Base-by-base conservation (phyloP, 2,888 invertebrate species). In the Pandemis corylana region DNA sequence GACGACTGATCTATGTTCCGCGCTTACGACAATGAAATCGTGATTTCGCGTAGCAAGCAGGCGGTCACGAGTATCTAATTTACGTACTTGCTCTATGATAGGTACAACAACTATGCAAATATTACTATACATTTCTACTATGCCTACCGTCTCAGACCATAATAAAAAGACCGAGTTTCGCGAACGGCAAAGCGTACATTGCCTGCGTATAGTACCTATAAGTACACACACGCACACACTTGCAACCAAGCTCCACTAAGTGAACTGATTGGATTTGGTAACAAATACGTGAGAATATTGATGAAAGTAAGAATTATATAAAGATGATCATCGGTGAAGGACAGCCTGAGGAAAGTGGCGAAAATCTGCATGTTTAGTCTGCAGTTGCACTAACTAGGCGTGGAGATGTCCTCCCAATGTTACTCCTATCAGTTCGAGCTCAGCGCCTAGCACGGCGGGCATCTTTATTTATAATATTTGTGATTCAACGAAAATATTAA, bases 1-100 rank as follows among this genome's bases (percentile, higher is more conserved):
- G 28, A 20, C 28, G 28, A 5, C 59, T 28, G 59, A 59, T 59
- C 5, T 59, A 28, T 12, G 15, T 56, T 53, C 53, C 15, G 28
- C 59, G 56, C 56, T 20, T 56, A 59, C 59, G 28, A 56, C 15
- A 15, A 20, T 59, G 28, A 59, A 59, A 59, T 59, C 59, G 28
- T 59, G 59, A 28, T 20, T 59, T 59, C 59, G 28, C 59, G 5
- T 28, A 59, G n/a, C 20, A 13, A 15, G 59, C 59, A 59, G 59
- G 28, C 59, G 12, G 59, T 59, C 59, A 59, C 59, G 59, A 59
- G 9, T 56, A 56, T 28, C 5, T 59, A 28, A 59, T 28, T 28
- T 59, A 28, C 59, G 20, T 20, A 56, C 7, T 12, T 59, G 56
- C 59, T 28, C 59, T 59, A 12, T 20, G 59, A 12, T 28, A 59